Conservation (phyloP, 2,113 vertebrate genomes). For the Tachysurus vachellii region DNA sequence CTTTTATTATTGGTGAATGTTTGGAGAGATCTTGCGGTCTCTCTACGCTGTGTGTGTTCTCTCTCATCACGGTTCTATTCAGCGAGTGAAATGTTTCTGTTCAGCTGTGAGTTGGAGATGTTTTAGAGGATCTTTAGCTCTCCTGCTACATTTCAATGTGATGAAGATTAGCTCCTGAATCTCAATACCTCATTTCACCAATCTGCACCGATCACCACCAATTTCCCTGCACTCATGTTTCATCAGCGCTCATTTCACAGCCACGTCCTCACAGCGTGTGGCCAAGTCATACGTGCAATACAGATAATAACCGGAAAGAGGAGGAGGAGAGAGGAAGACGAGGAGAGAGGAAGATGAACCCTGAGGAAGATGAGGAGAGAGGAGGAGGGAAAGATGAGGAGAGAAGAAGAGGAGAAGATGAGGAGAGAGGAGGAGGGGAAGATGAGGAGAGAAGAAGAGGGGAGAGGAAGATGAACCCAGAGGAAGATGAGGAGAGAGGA, state of each 20-base stretch:
- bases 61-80: neutral
- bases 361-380: neutral
- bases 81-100: neutral
- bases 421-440: neutral
- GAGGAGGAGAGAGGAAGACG: neutral
- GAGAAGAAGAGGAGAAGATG: neutral
- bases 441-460: neutral
- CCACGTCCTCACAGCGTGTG: slow-evolving; percentile 33
- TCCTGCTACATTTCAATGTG: slow-evolving; percentile 6
- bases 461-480: neutral
- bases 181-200: neutral
- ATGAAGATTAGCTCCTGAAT: slow-evolving; percentile 25
- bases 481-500: neutral
- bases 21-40: neutral
- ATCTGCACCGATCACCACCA: slow-evolving; percentile 55
- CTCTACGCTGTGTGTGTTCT: neutral
- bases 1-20: neutral
- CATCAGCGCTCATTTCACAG: slow-evolving; percentile 63
- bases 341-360: neutral
- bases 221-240: slow-evolving; percentile 63
- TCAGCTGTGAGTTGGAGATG: neutral
- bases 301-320: neutral
- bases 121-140: neutral
- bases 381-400: neutral
- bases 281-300: slow-evolving; percentile 51